Evolutionary conservation across 2,888 invertebrate species (phyloP), one percentile per base, ranked within the genome.

Genomic region (Cheilosia vulpina): DNA sequence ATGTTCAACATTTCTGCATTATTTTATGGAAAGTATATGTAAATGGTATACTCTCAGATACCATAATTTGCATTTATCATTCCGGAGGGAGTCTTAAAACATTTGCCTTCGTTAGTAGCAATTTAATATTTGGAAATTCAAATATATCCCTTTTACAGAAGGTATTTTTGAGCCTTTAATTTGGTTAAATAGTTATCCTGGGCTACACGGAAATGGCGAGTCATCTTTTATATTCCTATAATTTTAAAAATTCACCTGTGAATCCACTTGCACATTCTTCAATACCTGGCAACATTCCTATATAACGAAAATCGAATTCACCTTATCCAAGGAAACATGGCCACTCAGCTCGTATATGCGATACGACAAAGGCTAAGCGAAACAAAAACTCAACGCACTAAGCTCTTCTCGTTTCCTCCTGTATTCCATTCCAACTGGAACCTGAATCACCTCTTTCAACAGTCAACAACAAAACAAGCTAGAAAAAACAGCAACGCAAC

Each of bases 381-480:
- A 55, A 76, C 17, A 50, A 45, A 13, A 38, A 13, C 4, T 13
- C 1, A 13, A 13, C 1, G 13, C 4, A 13, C 6, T 6, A 1
- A 52, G 17, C 2, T 4, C 5, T 4, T 2, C 15, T 7, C 27
- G 55, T 15, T 27, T 15, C n/a, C 19, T 27, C 6, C 34, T 50
- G 7, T 55, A 41, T 17, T 62, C 55, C 7, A 41, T 17, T 62
- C 55, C 7, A 34, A 58, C 72, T 57, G 2, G 43, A 66, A 50
- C 24, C 53, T 21, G 41, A 38, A 38, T 58, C 17, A 41, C 15
- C 15, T 62, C 34, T 15, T 38, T 19, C 45, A 65, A 73, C 45
- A 75, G 19, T 27, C 71, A 80, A 65, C 79, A 79, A 75, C 83
- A 75, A 84, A 84, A 53, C 47, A 34, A 38, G 47, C 17, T 7